These are phyloP conservation scores for Drosophila micromelanica DNA, from an alignment of 1,140 invertebrate species.

Conservation along the genomic window DNA sequence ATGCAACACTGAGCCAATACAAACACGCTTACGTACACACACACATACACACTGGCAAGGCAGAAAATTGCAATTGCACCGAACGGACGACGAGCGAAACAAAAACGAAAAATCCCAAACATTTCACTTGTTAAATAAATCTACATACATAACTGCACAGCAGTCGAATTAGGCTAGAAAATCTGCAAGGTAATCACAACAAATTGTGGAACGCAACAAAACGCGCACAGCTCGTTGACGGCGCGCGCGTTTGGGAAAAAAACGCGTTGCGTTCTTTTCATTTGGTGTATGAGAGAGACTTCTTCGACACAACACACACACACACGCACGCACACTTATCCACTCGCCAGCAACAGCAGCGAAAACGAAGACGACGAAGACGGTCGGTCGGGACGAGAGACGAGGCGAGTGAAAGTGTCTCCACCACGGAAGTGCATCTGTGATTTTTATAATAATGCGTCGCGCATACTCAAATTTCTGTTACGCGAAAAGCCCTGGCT, in stretches of 20 bases:
- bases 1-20: slow-evolving; percentile 44
- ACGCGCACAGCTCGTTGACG: slow-evolving; percentile 49
- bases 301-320: slow-evolving; percentile 51
- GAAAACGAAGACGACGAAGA: slow-evolving; percentile 32
- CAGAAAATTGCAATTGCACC: slow-evolving; percentile 72
- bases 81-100: slow-evolving; percentile 58
- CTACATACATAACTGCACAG: slow-evolving; percentile 34
- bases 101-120: slow-evolving; percentile 64
- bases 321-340: slow-evolving; percentile 33
- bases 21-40: slow-evolving; percentile 36
- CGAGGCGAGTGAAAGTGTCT: slow-evolving; percentile 74
- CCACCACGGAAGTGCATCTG: slow-evolving; percentile 73
- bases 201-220: slow-evolving; percentile 32
- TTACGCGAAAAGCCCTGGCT: slow-evolving; percentile 56
- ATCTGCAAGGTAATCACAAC: slow-evolving; percentile 38
- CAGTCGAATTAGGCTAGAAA: slow-evolving; percentile 27
- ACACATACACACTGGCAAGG: slow-evolving; percentile 27
- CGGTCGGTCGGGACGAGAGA: slow-evolving; percentile 33
- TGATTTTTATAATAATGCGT: slow-evolving; percentile 82
- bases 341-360: slow-evolving; percentile 51
- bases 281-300: slow-evolving; percentile 55
- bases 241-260: slow-evolving; percentile 69
- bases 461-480: slow-evolving; percentile 77
- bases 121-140: slow-evolving; percentile 59
- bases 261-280: slow-evolving; percentile 76